Conservation (phyloP, 2,797 vertebrate genomes). For the Poliocrania exsul region DNA sequence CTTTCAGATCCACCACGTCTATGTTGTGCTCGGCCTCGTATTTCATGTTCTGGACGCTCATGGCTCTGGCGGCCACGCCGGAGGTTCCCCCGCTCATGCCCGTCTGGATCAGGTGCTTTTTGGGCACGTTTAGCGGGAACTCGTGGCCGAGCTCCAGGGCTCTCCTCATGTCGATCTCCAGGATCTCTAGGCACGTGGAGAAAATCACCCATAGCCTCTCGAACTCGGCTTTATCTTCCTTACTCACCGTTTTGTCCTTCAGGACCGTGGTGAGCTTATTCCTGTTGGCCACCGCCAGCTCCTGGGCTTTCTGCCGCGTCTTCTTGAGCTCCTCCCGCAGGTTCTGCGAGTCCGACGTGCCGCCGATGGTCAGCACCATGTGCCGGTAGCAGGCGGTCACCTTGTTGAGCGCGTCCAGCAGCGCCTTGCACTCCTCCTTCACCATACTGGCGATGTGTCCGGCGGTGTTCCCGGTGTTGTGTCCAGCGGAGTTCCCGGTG, state of each 20-base stretch:
- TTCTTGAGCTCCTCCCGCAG: slow-evolving; percentile 93
- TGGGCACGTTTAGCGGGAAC: slow-evolving; percentile 91
- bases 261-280: slow-evolving; percentile 87
- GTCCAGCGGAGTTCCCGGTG: no score
- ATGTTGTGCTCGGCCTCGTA: slow-evolving; percentile 89
- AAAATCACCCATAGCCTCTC: slow-evolving; percentile 97
- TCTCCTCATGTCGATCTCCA: slow-evolving; percentile 95
- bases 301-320: slow-evolving; percentile 93
- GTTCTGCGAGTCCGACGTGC: slow-evolving; percentile 94
- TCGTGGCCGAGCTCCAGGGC: slow-evolving; percentile 91
- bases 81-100: slow-evolving; percentile 92
- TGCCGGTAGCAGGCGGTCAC: slow-evolving; percentile 95
- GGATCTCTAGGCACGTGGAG: slow-evolving; percentile 93
- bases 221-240: slow-evolving; percentile 90
- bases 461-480: background rate
- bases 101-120: slow-evolving; percentile 92
- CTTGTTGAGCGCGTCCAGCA: slow-evolving; percentile 93
- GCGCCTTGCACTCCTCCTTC: slow-evolving; percentile 93
- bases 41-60: slow-evolving; percentile 94
- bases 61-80: slow-evolving; percentile 88
- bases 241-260: slow-evolving; percentile 86
- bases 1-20: slow-evolving; percentile 87
- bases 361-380: slow-evolving; percentile 91
- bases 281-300: slow-evolving; percentile 89
- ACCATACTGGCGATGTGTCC: slow-evolving; percentile 78